Evolutionary conservation across 2,797 vertebrate genomes (phyloP).

Genomic region (Rhinichthys osculus): DNA sequence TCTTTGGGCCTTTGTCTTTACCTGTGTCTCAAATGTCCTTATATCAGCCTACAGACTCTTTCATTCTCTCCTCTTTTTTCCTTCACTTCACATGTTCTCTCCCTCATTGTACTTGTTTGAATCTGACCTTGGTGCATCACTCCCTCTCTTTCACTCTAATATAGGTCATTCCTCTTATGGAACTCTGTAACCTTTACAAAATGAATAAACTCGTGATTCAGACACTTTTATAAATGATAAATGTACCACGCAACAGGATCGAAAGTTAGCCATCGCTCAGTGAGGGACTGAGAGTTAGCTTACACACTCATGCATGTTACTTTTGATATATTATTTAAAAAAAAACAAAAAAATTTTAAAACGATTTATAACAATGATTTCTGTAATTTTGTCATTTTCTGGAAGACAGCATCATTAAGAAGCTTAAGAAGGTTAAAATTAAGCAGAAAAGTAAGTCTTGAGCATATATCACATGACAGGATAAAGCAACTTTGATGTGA

Average conservation of each 20-base stretch:
- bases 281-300: neutral
- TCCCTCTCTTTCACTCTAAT: neutral
- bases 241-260: neutral
- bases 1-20: constrained; percentile 29
- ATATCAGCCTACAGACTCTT: constrained; percentile 1
- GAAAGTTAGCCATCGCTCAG: neutral
- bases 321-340: neutral
- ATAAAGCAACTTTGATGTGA: neutral
- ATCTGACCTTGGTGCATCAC: constrained; percentile 29
- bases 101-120: constrained; percentile 2
- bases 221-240: neutral
- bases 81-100: neutral
- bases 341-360: no score
- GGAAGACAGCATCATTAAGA: neutral
- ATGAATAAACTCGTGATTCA: neutral
- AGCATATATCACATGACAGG: neutral
- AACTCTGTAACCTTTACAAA: neutral
- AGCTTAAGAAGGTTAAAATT: neutral
- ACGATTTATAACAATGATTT: neutral
- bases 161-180: neutral
- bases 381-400: neutral
- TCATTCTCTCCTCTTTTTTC: constrained; percentile 13
- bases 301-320: neutral
- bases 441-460: no score
- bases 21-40: constrained; percentile 17